A percentile compares a stretch with the other conserved stretches of the same genome.
phyloP scores from a whole-genome alignment of 2,113 vertebrate species.

The Pitta sordida region DNA sequence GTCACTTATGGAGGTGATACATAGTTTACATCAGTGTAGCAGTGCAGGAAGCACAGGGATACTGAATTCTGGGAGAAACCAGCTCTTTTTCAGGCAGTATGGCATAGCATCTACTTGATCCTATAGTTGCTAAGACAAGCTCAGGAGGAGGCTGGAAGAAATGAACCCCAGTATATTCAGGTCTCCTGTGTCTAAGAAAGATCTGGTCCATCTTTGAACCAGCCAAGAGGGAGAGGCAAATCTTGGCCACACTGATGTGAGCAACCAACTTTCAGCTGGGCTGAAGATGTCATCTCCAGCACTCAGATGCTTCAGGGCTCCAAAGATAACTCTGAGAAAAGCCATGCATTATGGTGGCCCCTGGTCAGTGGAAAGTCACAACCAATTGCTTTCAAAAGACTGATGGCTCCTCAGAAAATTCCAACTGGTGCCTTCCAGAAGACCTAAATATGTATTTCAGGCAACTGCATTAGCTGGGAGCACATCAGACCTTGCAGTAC shows the following conservation, averaged over 20 bases:
- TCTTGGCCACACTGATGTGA: not conserved
- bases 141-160: not conserved
- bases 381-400: not conserved
- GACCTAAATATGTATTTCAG: not conserved
- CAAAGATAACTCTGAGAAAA: not conserved
- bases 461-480: not conserved
- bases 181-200: not conserved
- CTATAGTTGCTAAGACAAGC: not conserved
- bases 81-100: not conserved
- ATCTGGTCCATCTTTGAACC: not conserved
- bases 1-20: not conserved
- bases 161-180: fast-evolving
- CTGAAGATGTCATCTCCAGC: not conserved
- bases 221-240: not conserved
- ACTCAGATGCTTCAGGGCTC: not conserved
- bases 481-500: not conserved
- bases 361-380: not conserved
- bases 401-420: not conserved
- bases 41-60: not conserved
- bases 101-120: not conserved
- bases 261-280: not conserved
- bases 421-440: not conserved
- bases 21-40: not conserved
- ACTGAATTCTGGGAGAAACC: not conserved
- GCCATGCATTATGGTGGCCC: not conserved